phyloP scores from a whole-genome alignment of 2,888 invertebrate genomes.

The Monochamus alternatus region DNA sequence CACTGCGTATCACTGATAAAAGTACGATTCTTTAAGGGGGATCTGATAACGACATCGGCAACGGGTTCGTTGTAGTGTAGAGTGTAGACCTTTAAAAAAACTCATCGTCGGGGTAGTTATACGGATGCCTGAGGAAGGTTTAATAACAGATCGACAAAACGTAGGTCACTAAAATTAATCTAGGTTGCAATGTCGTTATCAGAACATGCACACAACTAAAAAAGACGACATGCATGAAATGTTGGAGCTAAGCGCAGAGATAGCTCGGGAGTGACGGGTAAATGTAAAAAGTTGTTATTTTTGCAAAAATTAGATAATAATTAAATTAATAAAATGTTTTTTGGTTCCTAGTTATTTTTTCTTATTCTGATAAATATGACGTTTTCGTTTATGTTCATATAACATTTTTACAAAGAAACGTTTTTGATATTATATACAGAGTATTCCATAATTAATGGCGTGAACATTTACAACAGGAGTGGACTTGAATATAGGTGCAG shows the following conservation, averaged over 20 bases:
- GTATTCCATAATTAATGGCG: no score
- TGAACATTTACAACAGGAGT: no score
- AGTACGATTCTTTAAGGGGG: constrained; percentile 48
- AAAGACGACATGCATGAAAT: constrained; percentile 51
- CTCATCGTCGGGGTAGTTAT: not conserved
- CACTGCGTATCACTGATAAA: constrained; percentile 64
- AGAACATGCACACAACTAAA: constrained; percentile 40
- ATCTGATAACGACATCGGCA: constrained; percentile 51
- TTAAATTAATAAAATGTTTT: no score
- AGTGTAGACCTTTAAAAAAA: not conserved
- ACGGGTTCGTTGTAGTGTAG: constrained; percentile 41
- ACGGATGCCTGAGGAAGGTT: not conserved
- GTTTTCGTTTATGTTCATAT: no score
- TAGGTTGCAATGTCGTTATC: constrained; percentile 36
- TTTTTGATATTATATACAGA: no score
- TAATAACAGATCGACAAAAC: not conserved
- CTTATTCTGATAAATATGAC: no score
- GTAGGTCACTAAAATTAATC: not conserved
- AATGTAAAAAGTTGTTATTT: no score
- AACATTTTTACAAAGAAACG: no score
- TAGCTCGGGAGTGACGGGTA: not conserved
- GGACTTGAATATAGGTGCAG: no score
- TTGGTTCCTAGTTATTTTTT: no score
- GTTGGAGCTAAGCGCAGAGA: constrained; percentile 14
- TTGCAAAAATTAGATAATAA: not conserved